Base-by-base conservation (phyloP, 2,113 vertebrate genomes). In the Microcebus ravelobensis region DNA sequence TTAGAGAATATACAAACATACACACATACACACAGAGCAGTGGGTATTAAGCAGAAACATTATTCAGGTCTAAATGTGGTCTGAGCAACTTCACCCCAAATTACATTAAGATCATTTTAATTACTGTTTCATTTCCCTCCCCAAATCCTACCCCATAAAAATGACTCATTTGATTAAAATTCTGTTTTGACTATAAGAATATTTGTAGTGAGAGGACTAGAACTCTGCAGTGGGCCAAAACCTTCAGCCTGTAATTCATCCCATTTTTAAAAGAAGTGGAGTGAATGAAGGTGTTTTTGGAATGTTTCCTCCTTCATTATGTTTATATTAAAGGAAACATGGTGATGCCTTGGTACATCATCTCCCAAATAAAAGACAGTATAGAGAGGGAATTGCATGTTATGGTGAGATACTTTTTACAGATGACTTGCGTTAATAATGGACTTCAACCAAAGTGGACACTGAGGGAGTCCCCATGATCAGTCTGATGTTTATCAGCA, bases 401-500 rank as follows among this genome's bases (percentile, higher is more conserved):
- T 96, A 67, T 29, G 77, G 74, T 0, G 8, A 96, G 94, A 96
- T 93, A 86, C 79, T 59, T 91, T 85, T 80, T 90, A 83, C 31
- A 97, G 89, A 94, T 95, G 93, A 67, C 93, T 81, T 89, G n/a
- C 82, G 89, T 94, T 91, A 97, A 95, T 90, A 85, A 96, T 89
- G 93, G 92, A 92, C 94, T 85, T 94, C 79, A 71, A n/a, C 89
- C 27, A 61, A 84, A 95, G 92, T 31, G 83, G 97, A 91, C 89
- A 91, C 59, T 7, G 18, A 61, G 48, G 7, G 36, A 59, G 71
- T 92, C 88, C 76, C 84, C 67, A 34, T 11, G 36, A 45, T 13
- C 17, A 63, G 77, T 17, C 77, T 87, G 94, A 91, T 71, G 57
- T 91, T 94, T 91, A 92, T 95, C 86, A 93, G 73, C 34, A 21